phyloP scores from a whole-genome alignment of 2,888 invertebrate species.

The Himalopsyche tibetana region DNA sequence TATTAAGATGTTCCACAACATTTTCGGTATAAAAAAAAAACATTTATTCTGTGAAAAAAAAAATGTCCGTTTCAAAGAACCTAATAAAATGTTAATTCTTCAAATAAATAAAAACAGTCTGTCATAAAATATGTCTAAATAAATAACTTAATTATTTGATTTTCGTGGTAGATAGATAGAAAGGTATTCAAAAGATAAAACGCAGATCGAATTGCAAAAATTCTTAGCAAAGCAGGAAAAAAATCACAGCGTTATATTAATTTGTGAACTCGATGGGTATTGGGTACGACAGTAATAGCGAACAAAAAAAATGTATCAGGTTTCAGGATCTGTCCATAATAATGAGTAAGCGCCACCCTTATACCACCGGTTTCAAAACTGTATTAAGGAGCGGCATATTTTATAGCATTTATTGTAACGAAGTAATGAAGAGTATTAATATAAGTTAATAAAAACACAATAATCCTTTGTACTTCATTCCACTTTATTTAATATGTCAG shows the following conservation, averaged over 20 bases:
- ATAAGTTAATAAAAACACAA: too few relatives aligned
- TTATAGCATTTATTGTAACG: too few relatives aligned
- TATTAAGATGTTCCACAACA: too few relatives aligned
- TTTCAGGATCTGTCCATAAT: slow-evolving; percentile 37
- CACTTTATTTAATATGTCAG: too few relatives aligned
- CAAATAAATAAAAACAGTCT: background rate
- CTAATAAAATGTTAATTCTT: too few relatives aligned
- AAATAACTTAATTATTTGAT: slow-evolving; percentile 46
- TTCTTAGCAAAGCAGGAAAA: slow-evolving; percentile 29
- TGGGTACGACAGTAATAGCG: slow-evolving; percentile 45
- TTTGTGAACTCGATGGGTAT: slow-evolving; percentile 17
- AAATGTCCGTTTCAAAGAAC: too few relatives aligned
- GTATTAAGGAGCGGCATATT: background rate
- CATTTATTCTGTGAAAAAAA: too few relatives aligned
- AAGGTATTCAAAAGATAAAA: background rate
- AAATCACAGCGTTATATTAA: background rate
- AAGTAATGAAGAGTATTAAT: too few relatives aligned
- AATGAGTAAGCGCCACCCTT: background rate
- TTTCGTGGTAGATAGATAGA: slow-evolving; percentile 50
- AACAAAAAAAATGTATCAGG: slow-evolving; percentile 53
- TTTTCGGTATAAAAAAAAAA: too few relatives aligned
- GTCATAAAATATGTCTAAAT: slow-evolving; percentile 54
- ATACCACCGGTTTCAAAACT: background rate
- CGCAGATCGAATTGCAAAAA: slow-evolving; percentile 13
- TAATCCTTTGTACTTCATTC: too few relatives aligned